Base-by-base conservation (phyloP, 2,888 invertebrate species). In the Lasioglossum oenotherae region DNA sequence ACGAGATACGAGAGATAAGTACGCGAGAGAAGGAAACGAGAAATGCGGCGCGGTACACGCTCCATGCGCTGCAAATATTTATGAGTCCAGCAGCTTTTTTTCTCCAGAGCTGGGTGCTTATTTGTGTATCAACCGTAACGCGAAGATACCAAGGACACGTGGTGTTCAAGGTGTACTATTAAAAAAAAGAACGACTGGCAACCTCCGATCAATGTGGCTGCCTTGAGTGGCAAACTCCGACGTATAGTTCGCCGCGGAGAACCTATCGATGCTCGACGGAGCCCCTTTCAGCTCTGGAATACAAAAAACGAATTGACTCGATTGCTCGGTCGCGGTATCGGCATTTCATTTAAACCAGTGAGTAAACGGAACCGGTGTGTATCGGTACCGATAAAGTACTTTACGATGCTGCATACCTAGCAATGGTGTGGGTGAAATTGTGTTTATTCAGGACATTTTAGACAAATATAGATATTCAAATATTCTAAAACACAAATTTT, bases 61-160 rank as follows among this genome's bases (percentile, higher is more conserved):
- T 80, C 67, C 71, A 81, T 80, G 60, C 80, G 49, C 31, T 31
- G 80, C 90, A 87, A 90, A 90, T 87, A 90, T 87, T 90, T 85
- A 88, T 85, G 64, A 53, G 80, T 12, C 49, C 67, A 71, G n/a
- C 27, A 53, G 76, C 80, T 87, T 81, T 46, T 44, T 82, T 85
- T 89, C 57, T 84, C 78, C 44, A 49, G 38, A 75, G 67, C 35
- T 41, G 49, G 81, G 67, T 57, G 64, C 75, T 82, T 87, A 85
- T 88, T 88, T 88, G 76, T 64, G 76, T 81, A 53, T 35, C 72
- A 27, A 49, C 38, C 44, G 72, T 38, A 57, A 35, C 69, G 60
- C 38, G 69, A 72, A 67, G 71, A 81, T 53, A 53, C 73, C 46
- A 64, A 71, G 81, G 57, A 60, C 69, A 27, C 53, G 67, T 23